A percentile compares a stretch with the other conserved stretches of the same genome.
Conservation (phyloP, 1,140 invertebrate genomes). For the Micrasema minimum region DNA sequence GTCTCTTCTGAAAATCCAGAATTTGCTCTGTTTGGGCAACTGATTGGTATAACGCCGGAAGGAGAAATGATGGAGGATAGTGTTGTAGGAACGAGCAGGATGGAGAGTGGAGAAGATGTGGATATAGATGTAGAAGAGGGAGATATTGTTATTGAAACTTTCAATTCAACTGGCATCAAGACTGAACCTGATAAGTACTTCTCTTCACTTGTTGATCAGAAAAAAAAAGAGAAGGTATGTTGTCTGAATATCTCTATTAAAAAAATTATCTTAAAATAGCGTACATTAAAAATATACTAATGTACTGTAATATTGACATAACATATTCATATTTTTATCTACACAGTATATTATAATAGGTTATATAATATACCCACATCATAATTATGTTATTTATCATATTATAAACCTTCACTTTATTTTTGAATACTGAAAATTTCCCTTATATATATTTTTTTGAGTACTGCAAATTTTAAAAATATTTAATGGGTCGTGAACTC, state of each 20-base stretch:
- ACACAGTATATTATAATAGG: too few species aligned
- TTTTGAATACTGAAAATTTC: too few species aligned
- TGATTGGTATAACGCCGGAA: conserved; percentile 33
- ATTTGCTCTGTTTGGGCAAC: conserved; percentile 43
- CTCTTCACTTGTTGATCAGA: conserved; percentile 40
- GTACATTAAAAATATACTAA: too few species aligned
- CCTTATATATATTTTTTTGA: too few species aligned
- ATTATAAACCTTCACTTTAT: too few species aligned
- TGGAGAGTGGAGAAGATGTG: background rate
- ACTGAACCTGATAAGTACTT: conserved; percentile 39
- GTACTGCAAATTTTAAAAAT: too few species aligned
- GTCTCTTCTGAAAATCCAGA: conserved; percentile 2
- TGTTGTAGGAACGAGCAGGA: background rate
- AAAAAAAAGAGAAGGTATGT: conserved; percentile 49
- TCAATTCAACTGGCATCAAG: conserved; percentile 9
- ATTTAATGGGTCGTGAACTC: too few species aligned
- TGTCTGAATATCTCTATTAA: background rate
- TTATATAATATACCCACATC: too few species aligned
- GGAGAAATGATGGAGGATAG: conserved; percentile 4
- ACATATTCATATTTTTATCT: too few species aligned
- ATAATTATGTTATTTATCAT: too few species aligned
- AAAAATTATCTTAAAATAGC: too few species aligned
- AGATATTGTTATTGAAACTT: conserved; percentile 6
- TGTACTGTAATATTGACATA: too few species aligned
- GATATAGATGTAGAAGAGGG: background rate